phyloP scores from a whole-genome alignment of 2,797 vertebrate genomes.

The Paguma larvata region DNA sequence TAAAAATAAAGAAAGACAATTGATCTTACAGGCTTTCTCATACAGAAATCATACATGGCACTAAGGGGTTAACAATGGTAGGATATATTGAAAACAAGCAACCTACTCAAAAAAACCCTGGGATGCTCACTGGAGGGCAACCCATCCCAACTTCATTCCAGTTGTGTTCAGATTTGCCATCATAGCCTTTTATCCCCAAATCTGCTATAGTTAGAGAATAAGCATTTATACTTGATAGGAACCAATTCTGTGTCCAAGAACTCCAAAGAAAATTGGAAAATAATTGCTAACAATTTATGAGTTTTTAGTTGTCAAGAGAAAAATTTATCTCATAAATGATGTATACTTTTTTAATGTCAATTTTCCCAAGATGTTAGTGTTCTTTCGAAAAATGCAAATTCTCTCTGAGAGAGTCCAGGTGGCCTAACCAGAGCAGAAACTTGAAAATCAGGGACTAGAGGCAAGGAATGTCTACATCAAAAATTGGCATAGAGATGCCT shows the following conservation, averaged over 20 bases:
- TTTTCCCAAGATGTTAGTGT: background rate
- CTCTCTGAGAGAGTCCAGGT: background rate
- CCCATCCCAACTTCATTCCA: background rate
- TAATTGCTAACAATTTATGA: background rate
- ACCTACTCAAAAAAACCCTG: background rate
- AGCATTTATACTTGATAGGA: background rate
- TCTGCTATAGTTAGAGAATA: background rate
- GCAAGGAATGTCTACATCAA: background rate
- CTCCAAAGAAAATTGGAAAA: background rate
- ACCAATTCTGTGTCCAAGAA: background rate
- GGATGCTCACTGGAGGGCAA: background rate
- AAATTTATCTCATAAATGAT: background rate
- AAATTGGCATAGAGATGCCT: background rate
- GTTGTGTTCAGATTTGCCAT: background rate
- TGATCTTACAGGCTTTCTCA: background rate
- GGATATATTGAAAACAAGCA: background rate
- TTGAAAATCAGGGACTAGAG: background rate
- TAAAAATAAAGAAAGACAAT: background rate
- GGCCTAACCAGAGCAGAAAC: background rate
- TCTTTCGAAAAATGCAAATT: background rate
- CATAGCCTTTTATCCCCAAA: background rate
- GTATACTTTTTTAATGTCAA: background rate
- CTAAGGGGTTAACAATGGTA: background rate
- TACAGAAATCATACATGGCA: background rate
- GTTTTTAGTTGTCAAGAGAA: background rate